phyloP scores from a whole-genome alignment of 2,888 invertebrate genomes.

The Phragmatobia fuliginosa region DNA sequence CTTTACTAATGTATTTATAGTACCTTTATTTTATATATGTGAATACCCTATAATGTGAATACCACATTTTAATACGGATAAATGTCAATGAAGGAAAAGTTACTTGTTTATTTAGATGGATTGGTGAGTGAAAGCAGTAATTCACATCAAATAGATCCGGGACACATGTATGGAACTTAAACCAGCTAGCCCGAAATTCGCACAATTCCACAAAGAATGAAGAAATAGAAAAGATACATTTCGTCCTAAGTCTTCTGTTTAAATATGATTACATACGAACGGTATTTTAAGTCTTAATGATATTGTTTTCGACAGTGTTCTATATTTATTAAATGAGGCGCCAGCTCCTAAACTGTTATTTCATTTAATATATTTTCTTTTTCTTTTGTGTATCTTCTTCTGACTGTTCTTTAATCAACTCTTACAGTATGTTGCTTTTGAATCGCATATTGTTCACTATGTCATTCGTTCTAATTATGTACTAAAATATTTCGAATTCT shows the following conservation, averaged over 20 bases:
- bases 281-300: not conserved
- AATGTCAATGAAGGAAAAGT: not conserved
- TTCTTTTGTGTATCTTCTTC: constrained; percentile 8
- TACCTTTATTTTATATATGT: too few relatives aligned
- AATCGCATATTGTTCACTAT: too few relatives aligned
- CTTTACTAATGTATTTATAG: not conserved
- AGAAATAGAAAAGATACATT: not conserved
- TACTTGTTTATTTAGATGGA: not conserved
- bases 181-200: not conserved
- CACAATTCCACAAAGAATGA: not conserved
- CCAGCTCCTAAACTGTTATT: constrained; percentile 6
- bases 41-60: too few relatives aligned
- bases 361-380: constrained; percentile 10
- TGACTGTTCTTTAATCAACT: too few relatives aligned
- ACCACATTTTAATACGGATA: not conserved
- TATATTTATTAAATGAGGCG: constrained; percentile 3
- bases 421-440: too few relatives aligned
- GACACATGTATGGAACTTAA: not conserved
- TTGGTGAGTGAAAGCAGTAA: not conserved
- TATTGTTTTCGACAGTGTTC: not conserved
- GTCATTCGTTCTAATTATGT: too few relatives aligned
- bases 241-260: not conserved
- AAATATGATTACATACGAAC: not conserved
- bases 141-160: not conserved
- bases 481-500: too few relatives aligned